Evolutionary conservation across 2,797 vertebrate species (phyloP).

Genomic region (Scleropages formosus): DNA sequence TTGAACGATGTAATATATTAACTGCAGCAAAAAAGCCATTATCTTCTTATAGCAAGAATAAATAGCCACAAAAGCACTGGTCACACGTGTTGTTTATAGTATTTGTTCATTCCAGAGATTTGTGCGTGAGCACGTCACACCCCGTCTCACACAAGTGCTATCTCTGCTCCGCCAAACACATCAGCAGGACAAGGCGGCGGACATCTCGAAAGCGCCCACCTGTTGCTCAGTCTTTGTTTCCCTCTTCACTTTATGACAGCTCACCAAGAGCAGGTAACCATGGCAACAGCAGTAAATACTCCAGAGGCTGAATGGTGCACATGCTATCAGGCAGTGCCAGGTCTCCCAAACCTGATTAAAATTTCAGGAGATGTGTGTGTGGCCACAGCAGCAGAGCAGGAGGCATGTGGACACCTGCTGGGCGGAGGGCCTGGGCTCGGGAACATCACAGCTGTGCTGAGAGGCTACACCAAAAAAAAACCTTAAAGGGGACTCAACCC

Average conservation of each 20-base stretch:
- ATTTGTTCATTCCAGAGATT: slow-evolving; percentile 29
- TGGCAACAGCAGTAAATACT: slow-evolving; percentile 62
- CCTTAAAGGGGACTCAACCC: too few relatives aligned
- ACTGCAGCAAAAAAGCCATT: background rate
- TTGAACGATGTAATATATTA: background rate
- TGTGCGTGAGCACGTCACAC: slow-evolving; percentile 38
- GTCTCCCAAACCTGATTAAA: slow-evolving; percentile 68
- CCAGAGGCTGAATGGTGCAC: slow-evolving; percentile 56
- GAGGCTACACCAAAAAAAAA: too few relatives aligned
- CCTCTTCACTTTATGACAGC: slow-evolving; percentile 69
- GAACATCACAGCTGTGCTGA: too few relatives aligned
- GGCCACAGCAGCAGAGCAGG: slow-evolving; percentile 30
- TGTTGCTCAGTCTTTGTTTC: slow-evolving; percentile 64
- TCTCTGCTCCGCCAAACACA: slow-evolving; percentile 56
- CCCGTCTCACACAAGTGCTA: slow-evolving; percentile 47
- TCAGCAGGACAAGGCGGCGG: slow-evolving; percentile 46
- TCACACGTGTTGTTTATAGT: too few relatives aligned
- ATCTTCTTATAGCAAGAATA: slow-evolving; percentile 24
- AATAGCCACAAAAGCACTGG: slow-evolving; percentile 11
- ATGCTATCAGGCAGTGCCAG: slow-evolving; percentile 63
- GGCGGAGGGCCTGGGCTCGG: background rate
- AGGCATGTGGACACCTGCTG: too few relatives aligned
- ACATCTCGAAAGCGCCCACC: slow-evolving; percentile 49
- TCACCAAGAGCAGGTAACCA: slow-evolving; percentile 54
- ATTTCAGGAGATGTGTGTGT: slow-evolving; percentile 62